These are phyloP conservation scores for Leptopilina myrica DNA, from an alignment of 2,888 invertebrate genomes.

Conservation along the genomic window DNA sequence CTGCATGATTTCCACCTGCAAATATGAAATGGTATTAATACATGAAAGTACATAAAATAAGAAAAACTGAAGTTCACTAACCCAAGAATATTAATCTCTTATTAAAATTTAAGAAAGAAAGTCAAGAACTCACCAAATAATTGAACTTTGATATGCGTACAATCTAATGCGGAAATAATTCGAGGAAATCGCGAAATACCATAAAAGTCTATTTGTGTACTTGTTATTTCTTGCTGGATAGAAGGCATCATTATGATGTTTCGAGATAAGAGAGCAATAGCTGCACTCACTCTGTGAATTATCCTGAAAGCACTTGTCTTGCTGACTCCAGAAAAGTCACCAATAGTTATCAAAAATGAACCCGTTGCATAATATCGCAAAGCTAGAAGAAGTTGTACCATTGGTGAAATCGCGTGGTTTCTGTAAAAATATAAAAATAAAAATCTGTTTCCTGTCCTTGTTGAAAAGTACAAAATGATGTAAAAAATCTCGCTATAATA, in stretches of 20 bases:
- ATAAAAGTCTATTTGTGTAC: constrained; percentile 53
- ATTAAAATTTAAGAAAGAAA: too few species aligned
- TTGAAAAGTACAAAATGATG: too few species aligned
- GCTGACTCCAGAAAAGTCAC: constrained; percentile 55
- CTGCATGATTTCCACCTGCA: too few species aligned
- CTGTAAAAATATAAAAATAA: neutral
- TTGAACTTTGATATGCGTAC: constrained; percentile 60
- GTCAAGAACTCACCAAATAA: constrained; percentile 51
- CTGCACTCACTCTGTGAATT: constrained; percentile 52
- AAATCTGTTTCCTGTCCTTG: too few species aligned
- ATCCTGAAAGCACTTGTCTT: constrained; percentile 53
- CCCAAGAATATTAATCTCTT: too few species aligned
- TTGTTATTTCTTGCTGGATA: constrained; percentile 47
- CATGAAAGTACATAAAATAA: too few species aligned
- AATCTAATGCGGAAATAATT: constrained; percentile 61
- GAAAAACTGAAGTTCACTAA: too few species aligned
- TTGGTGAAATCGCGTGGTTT: neutral
- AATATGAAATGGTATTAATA: too few species aligned
- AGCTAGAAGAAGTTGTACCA: constrained; percentile 51
- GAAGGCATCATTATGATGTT: constrained; percentile 53
- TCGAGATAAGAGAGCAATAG: constrained; percentile 52
- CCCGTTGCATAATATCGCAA: constrained; percentile 51
- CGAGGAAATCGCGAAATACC: constrained; percentile 58
- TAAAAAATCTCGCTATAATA: too few species aligned
- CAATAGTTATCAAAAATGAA: constrained; percentile 48